Evolutionary conservation across 1,140 invertebrate species (phyloP).

Genomic region (Lordiphosa mommai): DNA sequence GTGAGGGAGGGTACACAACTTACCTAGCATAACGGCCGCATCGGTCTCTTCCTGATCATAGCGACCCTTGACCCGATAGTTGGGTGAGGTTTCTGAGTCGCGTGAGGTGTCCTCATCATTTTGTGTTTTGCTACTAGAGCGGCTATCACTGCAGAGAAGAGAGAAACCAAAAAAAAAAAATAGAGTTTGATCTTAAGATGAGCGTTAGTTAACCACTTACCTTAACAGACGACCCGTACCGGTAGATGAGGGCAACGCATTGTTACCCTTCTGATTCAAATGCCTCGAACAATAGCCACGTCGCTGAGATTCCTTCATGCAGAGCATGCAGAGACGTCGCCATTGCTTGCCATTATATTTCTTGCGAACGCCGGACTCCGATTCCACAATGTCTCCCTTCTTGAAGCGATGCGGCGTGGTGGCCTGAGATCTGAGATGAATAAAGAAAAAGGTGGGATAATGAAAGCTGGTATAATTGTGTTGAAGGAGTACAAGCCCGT

Average conservation of each 20-base stretch:
- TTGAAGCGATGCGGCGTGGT: constrained; percentile 98
- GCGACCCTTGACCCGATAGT: constrained; percentile 86
- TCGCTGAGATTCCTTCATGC: constrained; percentile 98
- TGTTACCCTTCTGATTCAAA: constrained; percentile 84
- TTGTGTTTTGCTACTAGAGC: constrained; percentile 81
- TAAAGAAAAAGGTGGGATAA: no score
- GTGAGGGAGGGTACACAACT: constrained; percentile 43
- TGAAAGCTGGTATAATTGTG: no score
- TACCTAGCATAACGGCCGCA: constrained; percentile 96
- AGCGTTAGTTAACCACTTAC: constrained; percentile 29
- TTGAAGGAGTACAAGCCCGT: no score
- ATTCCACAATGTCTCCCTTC: constrained; percentile 98
- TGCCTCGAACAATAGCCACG: constrained; percentile 97
- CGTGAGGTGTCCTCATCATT: constrained; percentile 94
- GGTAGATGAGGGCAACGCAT: constrained; percentile 66
- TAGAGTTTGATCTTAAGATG: not conserved
- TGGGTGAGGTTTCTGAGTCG: constrained; percentile 92
- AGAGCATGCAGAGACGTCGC: constrained; percentile 93
- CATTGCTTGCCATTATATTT: constrained; percentile 99
- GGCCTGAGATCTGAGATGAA: constrained; percentile 88
- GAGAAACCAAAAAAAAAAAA: not conserved
- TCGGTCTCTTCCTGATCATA: constrained; percentile 97
- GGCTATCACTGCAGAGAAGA: constrained; percentile 74
- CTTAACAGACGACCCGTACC: constrained; percentile 72
- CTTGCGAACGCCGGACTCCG: constrained; percentile 97